Conservation (phyloP, 2,888 invertebrate species). For the Hesperia comma region DNA sequence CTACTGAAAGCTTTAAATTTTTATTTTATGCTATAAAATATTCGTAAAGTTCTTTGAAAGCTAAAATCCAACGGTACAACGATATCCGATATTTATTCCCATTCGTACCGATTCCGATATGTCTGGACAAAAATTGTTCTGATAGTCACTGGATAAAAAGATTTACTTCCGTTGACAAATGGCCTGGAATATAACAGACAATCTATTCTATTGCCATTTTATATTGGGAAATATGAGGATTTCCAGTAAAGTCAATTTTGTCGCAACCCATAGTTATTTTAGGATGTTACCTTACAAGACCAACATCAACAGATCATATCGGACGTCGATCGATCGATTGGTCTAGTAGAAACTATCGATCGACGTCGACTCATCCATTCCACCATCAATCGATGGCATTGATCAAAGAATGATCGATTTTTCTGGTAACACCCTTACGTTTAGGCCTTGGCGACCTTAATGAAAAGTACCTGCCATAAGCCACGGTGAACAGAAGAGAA, state of each 20-base stretch:
- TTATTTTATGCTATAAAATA: background rate
- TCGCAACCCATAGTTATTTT: background rate
- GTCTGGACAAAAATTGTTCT: conserved; percentile 36
- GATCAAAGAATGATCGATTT: no score
- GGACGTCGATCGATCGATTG: no score
- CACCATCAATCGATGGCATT: no score
- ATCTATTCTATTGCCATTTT: conserved; percentile 3
- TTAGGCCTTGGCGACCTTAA: no score
- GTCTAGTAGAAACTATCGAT: no score
- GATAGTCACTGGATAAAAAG: conserved; percentile 34
- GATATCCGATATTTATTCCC: conserved; percentile 24
- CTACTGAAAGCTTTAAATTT: background rate
- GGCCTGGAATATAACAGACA: conserved; percentile 9
- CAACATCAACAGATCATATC: no score
- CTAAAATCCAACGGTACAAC: conserved; percentile 12
- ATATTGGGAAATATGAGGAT: background rate
- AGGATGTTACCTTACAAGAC: no score
- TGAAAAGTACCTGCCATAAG: no score
- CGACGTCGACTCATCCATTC: no score
- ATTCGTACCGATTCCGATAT: conserved; percentile 21
- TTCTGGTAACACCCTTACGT: no score
- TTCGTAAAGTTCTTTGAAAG: background rate
- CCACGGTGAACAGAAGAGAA: no score
- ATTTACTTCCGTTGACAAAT: conserved; percentile 36
- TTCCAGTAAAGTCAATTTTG: background rate